phyloP scores from a whole-genome alignment of 1,140 invertebrate genomes.

The Apis dorsata region DNA sequence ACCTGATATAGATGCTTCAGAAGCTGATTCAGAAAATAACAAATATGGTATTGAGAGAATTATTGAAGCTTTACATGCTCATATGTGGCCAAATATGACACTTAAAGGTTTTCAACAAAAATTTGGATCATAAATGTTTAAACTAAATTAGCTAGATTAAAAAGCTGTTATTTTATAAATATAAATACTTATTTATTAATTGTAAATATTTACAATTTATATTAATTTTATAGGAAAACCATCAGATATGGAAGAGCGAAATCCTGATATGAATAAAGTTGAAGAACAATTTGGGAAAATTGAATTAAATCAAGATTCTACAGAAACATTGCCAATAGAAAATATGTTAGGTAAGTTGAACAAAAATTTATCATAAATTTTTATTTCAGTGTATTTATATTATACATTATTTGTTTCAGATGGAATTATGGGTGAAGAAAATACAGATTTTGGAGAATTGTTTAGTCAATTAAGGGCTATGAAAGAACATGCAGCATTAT shows the following conservation, averaged over 20 bases:
- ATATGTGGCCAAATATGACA: constrained; percentile 88
- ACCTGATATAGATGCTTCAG: constrained; percentile 77
- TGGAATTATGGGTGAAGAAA: constrained; percentile 78
- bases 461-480: constrained; percentile 84
- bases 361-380: constrained; percentile 9
- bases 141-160: neutral
- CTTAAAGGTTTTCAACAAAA: constrained; percentile 82
- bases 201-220: constrained; percentile 3
- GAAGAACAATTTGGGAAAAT: constrained; percentile 74
- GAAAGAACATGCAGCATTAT: constrained; percentile 84
- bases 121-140: neutral
- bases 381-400: constrained; percentile 9
- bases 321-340: constrained; percentile 70
- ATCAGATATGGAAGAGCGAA: constrained; percentile 24
- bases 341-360: constrained; percentile 70
- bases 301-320: constrained; percentile 63
- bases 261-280: constrained; percentile 67
- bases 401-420: constrained; percentile 66
- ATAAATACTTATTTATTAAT: neutral
- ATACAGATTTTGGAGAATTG: constrained; percentile 83
- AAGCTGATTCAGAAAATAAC: constrained; percentile 81
- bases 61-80: constrained; percentile 88
- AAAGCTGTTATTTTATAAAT: neutral
- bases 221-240: constrained; percentile 51
- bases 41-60: constrained; percentile 86